These are phyloP conservation scores for Atherinosoma microstoma DNA, from an alignment of 2,797 vertebrate species.

Conservation along the genomic window DNA sequence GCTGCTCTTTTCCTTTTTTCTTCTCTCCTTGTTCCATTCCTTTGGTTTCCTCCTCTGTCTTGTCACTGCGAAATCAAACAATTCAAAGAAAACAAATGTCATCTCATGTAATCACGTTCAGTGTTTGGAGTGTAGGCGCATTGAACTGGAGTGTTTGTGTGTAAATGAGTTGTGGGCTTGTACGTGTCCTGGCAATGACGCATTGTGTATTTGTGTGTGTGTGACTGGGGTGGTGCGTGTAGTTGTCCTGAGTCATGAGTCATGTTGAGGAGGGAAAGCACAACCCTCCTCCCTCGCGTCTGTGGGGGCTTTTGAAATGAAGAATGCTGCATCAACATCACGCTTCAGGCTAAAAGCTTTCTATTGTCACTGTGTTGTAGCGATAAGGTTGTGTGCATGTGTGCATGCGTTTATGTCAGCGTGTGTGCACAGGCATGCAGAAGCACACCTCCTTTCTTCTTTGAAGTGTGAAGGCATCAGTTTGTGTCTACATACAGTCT, in stretches of 20 bases:
- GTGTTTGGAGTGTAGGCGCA: not conserved
- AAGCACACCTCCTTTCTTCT: constrained; percentile 22
- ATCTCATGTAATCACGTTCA: not conserved
- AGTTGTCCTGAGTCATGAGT: constrained; percentile 48
- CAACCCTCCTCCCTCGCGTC: constrained; percentile 19
- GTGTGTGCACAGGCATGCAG: constrained; percentile 12
- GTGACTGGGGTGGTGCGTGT: constrained; percentile 4
- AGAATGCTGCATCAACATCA: constrained; percentile 23
- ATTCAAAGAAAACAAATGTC: constrained; percentile 10
- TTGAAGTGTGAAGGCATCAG: constrained; percentile 40
- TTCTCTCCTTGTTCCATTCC: not conserved
- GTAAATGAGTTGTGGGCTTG: constrained; percentile 12
- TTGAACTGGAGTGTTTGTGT: constrained; percentile 15
- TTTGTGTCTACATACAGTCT: constrained; percentile 39
- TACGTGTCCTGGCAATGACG: constrained; percentile 19
- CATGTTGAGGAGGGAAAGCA: constrained; percentile 46
- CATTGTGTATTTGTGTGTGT: not conserved
- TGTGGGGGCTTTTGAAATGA: constrained; percentile 38
- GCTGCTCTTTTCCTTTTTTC: not conserved
- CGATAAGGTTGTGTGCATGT: constrained; percentile 52
- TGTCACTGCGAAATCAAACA: not conserved
- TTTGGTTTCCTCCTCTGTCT: not conserved
- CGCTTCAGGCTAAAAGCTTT: constrained; percentile 45
- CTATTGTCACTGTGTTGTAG: constrained; percentile 49
- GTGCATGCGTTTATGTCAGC: constrained; percentile 20